Conservation (phyloP, 2,797 vertebrate species). For the Erethizon dorsatum region DNA sequence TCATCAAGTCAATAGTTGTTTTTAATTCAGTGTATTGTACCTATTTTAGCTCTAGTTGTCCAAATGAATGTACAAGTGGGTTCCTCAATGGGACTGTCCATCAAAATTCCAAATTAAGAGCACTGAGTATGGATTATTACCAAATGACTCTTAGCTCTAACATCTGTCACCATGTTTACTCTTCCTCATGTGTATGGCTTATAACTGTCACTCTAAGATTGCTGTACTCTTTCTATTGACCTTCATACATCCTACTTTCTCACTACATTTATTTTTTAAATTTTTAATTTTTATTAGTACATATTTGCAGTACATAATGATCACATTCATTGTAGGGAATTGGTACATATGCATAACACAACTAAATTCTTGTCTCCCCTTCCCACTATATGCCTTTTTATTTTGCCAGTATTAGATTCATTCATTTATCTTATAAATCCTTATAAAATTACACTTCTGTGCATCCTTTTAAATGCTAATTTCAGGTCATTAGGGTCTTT, state of each 20-base stretch:
- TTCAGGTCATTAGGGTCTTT: not conserved
- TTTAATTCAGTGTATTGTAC: not conserved
- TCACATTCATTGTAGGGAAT: not conserved
- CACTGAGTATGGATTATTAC: not conserved
- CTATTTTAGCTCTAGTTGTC: not conserved
- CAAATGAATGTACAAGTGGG: not conserved
- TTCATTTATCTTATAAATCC: not conserved
- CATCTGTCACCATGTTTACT: not conserved
- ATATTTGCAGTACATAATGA: not conserved
- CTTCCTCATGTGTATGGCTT: not conserved
- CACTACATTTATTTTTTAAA: not conserved
- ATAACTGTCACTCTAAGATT: not conserved
- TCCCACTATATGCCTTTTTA: not conserved
- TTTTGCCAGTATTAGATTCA: not conserved
- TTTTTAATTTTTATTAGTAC: not conserved
- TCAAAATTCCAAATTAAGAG: constrained; percentile 41
- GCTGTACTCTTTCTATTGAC: not conserved
- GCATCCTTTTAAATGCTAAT: constrained; percentile 21
- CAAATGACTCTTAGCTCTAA: constrained; percentile 15
- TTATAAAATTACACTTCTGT: not conserved
- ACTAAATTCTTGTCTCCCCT: not conserved
- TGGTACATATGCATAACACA: not conserved
- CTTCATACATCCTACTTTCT: not conserved
- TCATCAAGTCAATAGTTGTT: not conserved
- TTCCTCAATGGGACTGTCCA: not conserved